Percentiles rank a stretch among this genome's conserved stretches.
These are phyloP conservation scores for Luperina nickerlii DNA, from an alignment of 2,888 invertebrate genomes.

Conservation along the genomic window DNA sequence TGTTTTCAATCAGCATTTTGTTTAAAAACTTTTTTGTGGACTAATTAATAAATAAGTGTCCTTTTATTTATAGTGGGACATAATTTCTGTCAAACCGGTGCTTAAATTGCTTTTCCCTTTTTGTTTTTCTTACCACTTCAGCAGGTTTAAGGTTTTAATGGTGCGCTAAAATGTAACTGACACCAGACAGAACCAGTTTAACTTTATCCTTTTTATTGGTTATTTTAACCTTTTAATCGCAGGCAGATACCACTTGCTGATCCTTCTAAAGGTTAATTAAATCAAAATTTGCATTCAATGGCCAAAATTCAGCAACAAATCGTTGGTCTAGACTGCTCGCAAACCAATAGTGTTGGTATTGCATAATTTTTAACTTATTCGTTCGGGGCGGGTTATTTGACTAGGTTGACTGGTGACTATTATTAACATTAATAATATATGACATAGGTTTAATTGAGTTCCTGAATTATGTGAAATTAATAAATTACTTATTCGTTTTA, in stretches of 20 bases:
- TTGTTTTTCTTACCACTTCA: not conserved
- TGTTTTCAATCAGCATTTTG: not conserved
- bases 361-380: conserved; percentile 5
- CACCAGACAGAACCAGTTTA: conserved; percentile 16
- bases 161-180: conserved; percentile 1
- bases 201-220: conserved; percentile 3
- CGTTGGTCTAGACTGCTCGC: not conserved
- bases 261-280: not conserved
- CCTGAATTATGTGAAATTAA: too few relatives aligned
- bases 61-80: not conserved
- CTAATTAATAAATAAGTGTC: not conserved
- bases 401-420: too few relatives aligned
- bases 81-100: conserved; percentile 18
- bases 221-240: not conserved
- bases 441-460: too few relatives aligned
- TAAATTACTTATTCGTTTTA: conserved; percentile 7
- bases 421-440: too few relatives aligned
- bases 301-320: not conserved
- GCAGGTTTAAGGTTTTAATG: not conserved
- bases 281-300: not conserved
- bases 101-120: conserved; percentile 1
- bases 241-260: not conserved
- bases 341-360: not conserved
- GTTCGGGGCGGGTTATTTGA: too few relatives aligned
- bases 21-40: conserved; percentile 5